These are phyloP conservation scores for Zosterops japonicus DNA, from an alignment of 2,113 vertebrate genomes.

Conservation along the genomic window DNA sequence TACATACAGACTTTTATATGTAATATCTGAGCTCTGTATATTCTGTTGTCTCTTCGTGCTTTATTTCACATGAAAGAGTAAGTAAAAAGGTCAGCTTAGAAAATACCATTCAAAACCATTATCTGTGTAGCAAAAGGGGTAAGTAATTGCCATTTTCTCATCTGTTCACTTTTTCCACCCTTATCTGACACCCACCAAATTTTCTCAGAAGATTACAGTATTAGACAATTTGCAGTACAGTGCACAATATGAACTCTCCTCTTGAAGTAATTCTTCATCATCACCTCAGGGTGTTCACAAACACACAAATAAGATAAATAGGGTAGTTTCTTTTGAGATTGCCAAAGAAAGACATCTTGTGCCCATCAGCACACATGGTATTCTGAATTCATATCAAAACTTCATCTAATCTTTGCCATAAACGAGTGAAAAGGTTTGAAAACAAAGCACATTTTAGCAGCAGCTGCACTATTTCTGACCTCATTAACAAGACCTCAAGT, in stretches of 20 bases:
- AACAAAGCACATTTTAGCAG: neutral
- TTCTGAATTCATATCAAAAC: neutral
- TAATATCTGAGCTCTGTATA: neutral
- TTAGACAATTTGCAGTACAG: neutral
- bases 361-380: neutral
- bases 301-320: neutral
- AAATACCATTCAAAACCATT: neutral
- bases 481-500: neutral
- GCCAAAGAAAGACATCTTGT: neutral
- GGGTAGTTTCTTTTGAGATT: neutral
- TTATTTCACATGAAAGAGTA: neutral
- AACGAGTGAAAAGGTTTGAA: neutral
- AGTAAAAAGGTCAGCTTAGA: neutral
- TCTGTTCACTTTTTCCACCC: neutral
- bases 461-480: neutral
- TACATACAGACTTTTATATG: neutral
- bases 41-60: neutral
- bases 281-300: neutral
- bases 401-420: neutral
- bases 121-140: neutral
- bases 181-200: neutral
- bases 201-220: neutral
- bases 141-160: neutral
- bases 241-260: neutral
- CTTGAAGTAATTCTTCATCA: neutral